Percentiles rank a stretch among this genome's conserved stretches.
Evolutionary conservation across 2,888 invertebrate species (phyloP).

Genomic region (Fissipunctia ypsillon): DNA sequence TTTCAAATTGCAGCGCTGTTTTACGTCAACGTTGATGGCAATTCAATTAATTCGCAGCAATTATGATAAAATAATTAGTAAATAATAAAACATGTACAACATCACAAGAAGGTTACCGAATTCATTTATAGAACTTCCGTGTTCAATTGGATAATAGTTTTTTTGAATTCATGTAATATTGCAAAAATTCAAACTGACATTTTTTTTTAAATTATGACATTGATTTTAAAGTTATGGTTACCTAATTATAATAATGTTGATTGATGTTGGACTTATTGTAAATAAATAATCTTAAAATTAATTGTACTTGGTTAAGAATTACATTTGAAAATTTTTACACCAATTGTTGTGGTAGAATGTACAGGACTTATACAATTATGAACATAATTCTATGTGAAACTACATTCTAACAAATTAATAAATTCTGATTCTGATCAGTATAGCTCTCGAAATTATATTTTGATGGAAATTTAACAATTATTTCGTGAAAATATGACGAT

Average conservation of each 20-base stretch:
- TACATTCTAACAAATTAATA: not conserved
- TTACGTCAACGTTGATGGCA: no score
- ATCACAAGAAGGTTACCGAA: not conserved
- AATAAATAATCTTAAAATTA: not conserved
- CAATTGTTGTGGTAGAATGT: not conserved
- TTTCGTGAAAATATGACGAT: not conserved
- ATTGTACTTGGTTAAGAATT: not conserved
- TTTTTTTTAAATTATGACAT: not conserved
- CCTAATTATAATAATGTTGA: not conserved
- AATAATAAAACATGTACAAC: not conserved
- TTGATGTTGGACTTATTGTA: not conserved
- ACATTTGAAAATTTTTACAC: not conserved
- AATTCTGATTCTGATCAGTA: not conserved
- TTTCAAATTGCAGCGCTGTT: not conserved
- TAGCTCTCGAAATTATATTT: not conserved
- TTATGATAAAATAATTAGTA: not conserved
- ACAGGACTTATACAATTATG: not conserved
- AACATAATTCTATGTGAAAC: not conserved
- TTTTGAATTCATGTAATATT: not conserved
- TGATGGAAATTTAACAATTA: not conserved
- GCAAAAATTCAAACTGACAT: not conserved
- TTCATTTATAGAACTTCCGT: not conserved
- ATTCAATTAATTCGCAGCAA: not conserved
- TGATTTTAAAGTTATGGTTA: not conserved
- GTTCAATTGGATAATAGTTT: not conserved